Evolutionary conservation across 2,888 invertebrate species (phyloP).

Genomic region (Philereme vetulata): DNA sequence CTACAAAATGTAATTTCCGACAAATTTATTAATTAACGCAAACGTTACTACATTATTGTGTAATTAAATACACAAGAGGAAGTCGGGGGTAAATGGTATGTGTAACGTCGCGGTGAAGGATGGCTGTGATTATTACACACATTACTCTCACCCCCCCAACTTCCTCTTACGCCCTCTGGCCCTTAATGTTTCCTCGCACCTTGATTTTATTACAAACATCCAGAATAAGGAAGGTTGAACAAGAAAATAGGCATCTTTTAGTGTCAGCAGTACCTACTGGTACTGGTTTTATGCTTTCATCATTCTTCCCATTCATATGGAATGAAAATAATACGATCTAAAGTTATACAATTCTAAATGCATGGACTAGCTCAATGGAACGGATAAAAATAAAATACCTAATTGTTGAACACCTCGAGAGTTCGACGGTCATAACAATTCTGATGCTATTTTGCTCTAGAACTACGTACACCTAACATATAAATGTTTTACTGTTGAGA

Average conservation of each 20-base stretch:
- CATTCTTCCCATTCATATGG: too few species aligned
- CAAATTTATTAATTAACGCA: constrained; percentile 59
- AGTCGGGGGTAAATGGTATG: constrained; percentile 58
- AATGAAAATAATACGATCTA: too few species aligned
- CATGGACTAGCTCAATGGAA: too few species aligned
- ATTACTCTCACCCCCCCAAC: constrained; percentile 59
- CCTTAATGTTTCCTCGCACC: constrained; percentile 43
- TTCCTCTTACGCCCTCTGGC: constrained; percentile 48
- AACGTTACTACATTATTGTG: constrained; percentile 65
- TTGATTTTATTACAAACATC: constrained; percentile 51
- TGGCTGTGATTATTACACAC: constrained; percentile 74
- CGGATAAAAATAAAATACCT: too few species aligned
- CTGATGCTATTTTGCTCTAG: too few species aligned
- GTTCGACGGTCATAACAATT: too few species aligned
- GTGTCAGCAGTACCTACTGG: neutral
- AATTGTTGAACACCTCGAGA: too few species aligned
- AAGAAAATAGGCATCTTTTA: neutral
- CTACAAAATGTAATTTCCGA: constrained; percentile 43
- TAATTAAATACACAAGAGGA: constrained; percentile 66
- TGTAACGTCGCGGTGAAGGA: constrained; percentile 66
- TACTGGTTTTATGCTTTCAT: too few species aligned
- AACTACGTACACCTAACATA: too few species aligned
- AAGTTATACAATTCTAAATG: too few species aligned
- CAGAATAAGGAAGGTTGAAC: constrained; percentile 3
- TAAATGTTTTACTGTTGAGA: neutral